A percentile compares a stretch with the other conserved stretches of the same genome.
Evolutionary conservation across 2,113 vertebrate species (phyloP).

Genomic region (Crotalus viridis): DNA sequence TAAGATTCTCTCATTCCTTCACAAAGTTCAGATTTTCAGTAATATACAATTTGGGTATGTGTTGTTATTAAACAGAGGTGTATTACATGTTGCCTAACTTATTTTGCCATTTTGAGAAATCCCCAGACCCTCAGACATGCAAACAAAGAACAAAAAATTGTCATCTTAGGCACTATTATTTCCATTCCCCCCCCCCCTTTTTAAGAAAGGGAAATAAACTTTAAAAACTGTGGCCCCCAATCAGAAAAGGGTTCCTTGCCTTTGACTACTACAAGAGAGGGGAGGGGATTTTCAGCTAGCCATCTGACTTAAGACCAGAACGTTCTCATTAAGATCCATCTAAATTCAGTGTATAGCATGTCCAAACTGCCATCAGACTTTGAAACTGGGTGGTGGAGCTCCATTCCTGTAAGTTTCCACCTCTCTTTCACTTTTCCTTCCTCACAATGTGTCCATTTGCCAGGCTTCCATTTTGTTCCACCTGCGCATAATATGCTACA

Average conservation of each 20-base stretch:
- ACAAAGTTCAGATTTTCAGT: neutral
- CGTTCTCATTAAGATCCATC: slow-evolving; percentile 28
- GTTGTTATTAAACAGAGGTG: neutral
- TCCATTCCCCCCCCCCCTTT: neutral
- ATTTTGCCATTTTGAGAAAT: neutral
- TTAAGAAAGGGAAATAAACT: neutral
- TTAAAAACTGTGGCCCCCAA: neutral
- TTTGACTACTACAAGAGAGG: neutral
- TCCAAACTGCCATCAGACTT: slow-evolving; percentile 65
- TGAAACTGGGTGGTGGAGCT: slow-evolving; percentile 48
- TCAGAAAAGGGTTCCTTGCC: neutral
- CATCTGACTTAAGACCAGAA: slow-evolving; percentile 28
- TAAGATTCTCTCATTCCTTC: too few relatives aligned
- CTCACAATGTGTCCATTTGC: slow-evolving; percentile 43
- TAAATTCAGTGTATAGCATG: slow-evolving; percentile 28
- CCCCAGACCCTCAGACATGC: neutral
- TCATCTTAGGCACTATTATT: neutral
- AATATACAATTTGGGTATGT: neutral
- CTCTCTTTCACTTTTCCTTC: slow-evolving; percentile 43
- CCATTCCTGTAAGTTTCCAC: slow-evolving; percentile 36
- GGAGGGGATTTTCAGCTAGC: slow-evolving; percentile 36
- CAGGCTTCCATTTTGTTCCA: slow-evolving; percentile 51
- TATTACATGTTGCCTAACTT: neutral
- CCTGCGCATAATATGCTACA: slow-evolving; percentile 38
- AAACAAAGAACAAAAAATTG: neutral